Evolutionary conservation across 2,113 vertebrate genomes (phyloP), one percentile per base, ranked within the genome.

Genomic region (Chionodraco myersi): DNA sequence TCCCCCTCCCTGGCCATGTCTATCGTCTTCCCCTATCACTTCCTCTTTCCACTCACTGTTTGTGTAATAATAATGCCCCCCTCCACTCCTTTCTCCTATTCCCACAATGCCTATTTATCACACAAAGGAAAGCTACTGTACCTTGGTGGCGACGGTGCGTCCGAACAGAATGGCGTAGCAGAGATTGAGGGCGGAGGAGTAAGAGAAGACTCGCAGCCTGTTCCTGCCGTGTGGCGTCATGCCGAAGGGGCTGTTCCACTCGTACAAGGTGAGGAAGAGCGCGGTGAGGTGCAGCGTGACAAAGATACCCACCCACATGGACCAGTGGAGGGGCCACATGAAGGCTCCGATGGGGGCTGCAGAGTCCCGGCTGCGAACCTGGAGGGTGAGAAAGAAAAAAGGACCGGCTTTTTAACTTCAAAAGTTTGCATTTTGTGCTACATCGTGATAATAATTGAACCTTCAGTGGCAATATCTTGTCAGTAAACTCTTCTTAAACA

Each of bases 271-370:
- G 90, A 99, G 97, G 94, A 99, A 98, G 82, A 99, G 95, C 0
- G 97, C 97, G 0, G 96, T 98, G 82, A 96, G 93, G 79, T 99
- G 98, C 83, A 99, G 94, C 0, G 97, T 96, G 8, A 97, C 94
- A 0, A 98, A 99, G 76, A 99, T 94, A 21, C 98, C 98, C 94
- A 99, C 94, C 98, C 98, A 99, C 97, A 97, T 98, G 86, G 97
- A 96, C 98, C 98, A 99, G 93, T 99, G 98, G 72, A 99, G 91
- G 0, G 98, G 98, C 98, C 98, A 97, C 97, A 96, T 97, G 93
- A 99, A 99, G 65, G 98, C 98, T 0, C 98, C 96, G 0, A 99
- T 96, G 51, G 97, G 97, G 0, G 97, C 97, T 0, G 97, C 97
- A 0, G 97, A 96, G 93, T 99, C 98, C 26, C 92, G 94, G 16